Evolutionary conservation across 2,113 vertebrate genomes (phyloP).

Genomic region (Ovibos moschatus): DNA sequence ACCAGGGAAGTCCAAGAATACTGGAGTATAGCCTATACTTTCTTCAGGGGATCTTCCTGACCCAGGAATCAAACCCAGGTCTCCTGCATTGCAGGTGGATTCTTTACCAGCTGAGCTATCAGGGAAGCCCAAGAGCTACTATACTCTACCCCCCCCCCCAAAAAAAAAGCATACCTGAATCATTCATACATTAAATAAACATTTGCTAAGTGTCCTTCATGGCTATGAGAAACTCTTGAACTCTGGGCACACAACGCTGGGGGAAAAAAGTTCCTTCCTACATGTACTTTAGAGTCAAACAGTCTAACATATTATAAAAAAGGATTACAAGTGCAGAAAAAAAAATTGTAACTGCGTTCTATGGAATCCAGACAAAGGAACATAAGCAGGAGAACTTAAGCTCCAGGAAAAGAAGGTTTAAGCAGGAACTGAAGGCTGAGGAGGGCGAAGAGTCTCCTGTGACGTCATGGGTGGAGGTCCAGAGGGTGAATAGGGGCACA

Average conservation of each 20-base stretch:
- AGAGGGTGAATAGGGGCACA: not conserved
- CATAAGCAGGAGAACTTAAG: not conserved
- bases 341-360: not conserved
- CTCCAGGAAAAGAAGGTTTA: not conserved
- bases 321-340: not conserved
- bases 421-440: not conserved
- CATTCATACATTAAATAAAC: not conserved
- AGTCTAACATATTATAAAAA: not conserved
- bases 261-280: not conserved
- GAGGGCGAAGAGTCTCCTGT: not conserved
- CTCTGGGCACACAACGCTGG: not conserved
- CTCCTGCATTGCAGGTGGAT: not conserved
- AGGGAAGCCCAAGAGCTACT: not conserved
- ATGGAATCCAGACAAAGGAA: not conserved
- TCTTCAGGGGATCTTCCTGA: not conserved
- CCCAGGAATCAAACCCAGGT: not conserved
- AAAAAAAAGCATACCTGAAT: not conserved
- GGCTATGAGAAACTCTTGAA: not conserved
- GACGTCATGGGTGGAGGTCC: not conserved
- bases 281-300: not conserved
- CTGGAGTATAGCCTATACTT: not conserved
- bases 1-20: not conserved
- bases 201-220: not conserved
- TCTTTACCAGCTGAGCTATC: not conserved
- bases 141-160: fast-evolving